A percentile compares a stretch with the other conserved stretches of the same genome.
Conservation (phyloP, 2,797 vertebrate species). For the Cyclura pinguis region DNA sequence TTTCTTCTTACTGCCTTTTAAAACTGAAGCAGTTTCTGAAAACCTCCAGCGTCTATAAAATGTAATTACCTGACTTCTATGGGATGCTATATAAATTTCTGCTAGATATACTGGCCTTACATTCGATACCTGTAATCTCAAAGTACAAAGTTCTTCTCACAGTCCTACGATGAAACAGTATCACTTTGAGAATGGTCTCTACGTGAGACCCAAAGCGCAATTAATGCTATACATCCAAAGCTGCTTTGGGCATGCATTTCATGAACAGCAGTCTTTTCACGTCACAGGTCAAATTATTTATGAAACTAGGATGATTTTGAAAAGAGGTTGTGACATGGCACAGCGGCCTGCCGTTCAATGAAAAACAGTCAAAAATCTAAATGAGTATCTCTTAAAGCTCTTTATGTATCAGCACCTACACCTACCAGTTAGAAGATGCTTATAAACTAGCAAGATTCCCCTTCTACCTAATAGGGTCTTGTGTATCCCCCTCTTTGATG, state of each 20-base stretch:
- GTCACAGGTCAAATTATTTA: background rate
- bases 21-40: constrained; percentile 2
- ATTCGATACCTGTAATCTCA: background rate
- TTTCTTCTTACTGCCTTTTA: background rate
- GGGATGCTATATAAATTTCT: constrained; percentile 16
- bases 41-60: constrained; percentile 23
- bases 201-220: too few species aligned
- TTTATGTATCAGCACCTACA: background rate
- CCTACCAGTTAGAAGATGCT: background rate
- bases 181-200: background rate
- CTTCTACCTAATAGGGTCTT: background rate
- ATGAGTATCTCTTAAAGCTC: background rate
- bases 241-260: background rate
- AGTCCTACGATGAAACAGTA: background rate
- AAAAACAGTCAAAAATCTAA: background rate
- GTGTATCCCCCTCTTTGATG: background rate
- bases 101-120: background rate
- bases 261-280: background rate
- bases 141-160: background rate
- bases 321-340: background rate
- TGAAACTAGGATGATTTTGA: background rate
- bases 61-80: background rate
- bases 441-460: background rate
- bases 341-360: background rate
- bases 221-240: background rate